phyloP scores from a whole-genome alignment of 2,113 vertebrate species.

The Callipepla californica region DNA sequence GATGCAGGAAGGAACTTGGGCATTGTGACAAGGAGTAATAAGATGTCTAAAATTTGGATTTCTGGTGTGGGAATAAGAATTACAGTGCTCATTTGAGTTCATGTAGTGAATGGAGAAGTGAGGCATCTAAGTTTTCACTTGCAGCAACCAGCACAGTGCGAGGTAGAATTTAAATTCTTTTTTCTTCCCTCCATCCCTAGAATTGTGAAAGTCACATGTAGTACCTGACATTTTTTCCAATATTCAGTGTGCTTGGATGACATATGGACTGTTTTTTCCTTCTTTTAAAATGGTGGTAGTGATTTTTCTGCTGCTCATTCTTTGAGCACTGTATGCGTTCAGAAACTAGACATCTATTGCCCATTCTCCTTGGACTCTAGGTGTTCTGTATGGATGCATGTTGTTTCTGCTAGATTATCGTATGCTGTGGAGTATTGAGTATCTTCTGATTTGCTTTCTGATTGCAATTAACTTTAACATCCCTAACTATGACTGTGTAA shows the following conservation, averaged over 20 bases:
- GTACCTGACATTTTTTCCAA: background rate
- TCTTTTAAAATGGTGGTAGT: background rate
- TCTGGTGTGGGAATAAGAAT: background rate
- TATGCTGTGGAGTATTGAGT: background rate
- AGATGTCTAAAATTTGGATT: background rate
- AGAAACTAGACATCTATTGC: background rate
- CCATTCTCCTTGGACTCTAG: background rate
- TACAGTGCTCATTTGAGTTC: background rate
- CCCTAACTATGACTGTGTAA: background rate
- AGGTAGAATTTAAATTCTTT: background rate
- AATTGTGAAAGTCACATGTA: background rate
- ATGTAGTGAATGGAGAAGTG: background rate
- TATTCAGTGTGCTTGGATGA: background rate
- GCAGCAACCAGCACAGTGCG: background rate
- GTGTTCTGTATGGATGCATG: background rate
- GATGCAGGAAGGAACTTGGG: background rate
- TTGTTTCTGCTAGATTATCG: background rate
- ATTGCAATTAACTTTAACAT: conserved; percentile 40
- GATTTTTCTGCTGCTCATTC: background rate
- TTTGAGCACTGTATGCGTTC: background rate
- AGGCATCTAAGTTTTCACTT: background rate
- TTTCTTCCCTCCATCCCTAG: background rate
- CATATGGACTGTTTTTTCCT: background rate
- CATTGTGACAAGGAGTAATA: background rate
- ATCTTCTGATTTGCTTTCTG: conserved; percentile 24